Conservation (phyloP, 2,888 invertebrate genomes). For the Amiota minor region DNA sequence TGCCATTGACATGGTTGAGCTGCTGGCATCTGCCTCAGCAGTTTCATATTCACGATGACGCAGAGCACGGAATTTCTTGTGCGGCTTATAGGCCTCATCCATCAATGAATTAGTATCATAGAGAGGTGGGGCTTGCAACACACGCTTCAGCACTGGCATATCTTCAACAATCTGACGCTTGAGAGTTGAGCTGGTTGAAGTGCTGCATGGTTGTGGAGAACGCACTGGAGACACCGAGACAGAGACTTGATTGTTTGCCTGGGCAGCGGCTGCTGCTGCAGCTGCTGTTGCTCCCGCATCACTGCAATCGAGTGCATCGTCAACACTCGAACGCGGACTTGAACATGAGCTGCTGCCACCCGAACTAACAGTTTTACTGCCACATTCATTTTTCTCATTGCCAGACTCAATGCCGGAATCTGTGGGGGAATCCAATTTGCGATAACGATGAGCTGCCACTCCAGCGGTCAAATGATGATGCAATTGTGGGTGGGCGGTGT, state of each 20-base stretch:
- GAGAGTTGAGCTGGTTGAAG: conserved; percentile 59
- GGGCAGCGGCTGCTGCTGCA: conserved; percentile 48
- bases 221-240: conserved; percentile 68
- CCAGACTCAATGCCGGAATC: conserved; percentile 96
- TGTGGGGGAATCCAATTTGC: conserved; percentile 91
- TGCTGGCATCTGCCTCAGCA: conserved; percentile 79
- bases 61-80: conserved; percentile 93
- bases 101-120: conserved; percentile 92
- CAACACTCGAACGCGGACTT: conserved; percentile 87
- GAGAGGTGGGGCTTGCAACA: conserved; percentile 91
- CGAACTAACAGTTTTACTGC: conserved; percentile 81
- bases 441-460: conserved; percentile 76
- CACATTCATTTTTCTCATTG: conserved; percentile 86
- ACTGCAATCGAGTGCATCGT: conserved; percentile 81
- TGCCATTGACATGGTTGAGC: conserved; percentile 54
- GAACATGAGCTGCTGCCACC: conserved; percentile 86
- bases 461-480: conserved; percentile 66
- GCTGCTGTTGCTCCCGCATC: conserved; percentile 51
- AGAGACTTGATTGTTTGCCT: conserved; percentile 52
- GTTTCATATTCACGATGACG: conserved; percentile 84
- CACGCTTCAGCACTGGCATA: conserved; percentile 94
- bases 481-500: conserved; percentile 59
- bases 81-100: conserved; percentile 96
- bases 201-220: conserved; percentile 68
- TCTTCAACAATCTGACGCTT: conserved; percentile 82